Base-by-base conservation (phyloP, 2,113 vertebrate genomes). In the Malurus alboscapulatus region DNA sequence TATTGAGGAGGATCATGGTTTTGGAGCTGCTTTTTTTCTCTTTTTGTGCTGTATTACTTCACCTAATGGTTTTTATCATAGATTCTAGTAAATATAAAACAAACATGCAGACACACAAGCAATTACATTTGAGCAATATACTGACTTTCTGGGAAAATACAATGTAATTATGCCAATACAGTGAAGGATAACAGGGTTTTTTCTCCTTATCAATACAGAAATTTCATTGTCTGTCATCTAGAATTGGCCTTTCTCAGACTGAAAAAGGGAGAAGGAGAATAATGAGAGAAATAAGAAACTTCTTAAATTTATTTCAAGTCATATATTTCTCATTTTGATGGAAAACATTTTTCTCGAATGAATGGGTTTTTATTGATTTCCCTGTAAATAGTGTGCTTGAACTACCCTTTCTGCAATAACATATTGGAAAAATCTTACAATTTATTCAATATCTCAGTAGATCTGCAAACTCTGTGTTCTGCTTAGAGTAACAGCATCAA, bases 321-420 rank as follows among this genome's bases (percentile, higher is more conserved):
- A 82, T 32, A 34, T 8, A 48, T 80, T 96, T 90, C 72, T 88
- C 30, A 51, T 90, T 92, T 85, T 94, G 82, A 85, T 85, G 32
- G 44, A 86, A 92, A 88, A 80, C 30, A 17, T 47, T 95, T 76
- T 93, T 88, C 34, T 83, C 59, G 54, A 77, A 88, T 47, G 66
- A 77, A 51, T 74, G 34, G 14, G 29, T 45, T 94, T 50, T 91
- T 61, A 95, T 96, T 71, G 88, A 96, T 93, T 96, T 95, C 24
- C 32, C 26, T 90, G 63, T 84, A 90, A 96, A 93, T 86, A 76
- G 38, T 71, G 53, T 69, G 59, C 34, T 83, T 66, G 68, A 92
- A 77, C 94, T 93, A 92, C 45, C 24, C 24, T 34, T 90, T 86
- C 50, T 13, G 8, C 67, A 50, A 27, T 73, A 80, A 88, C 38